Conservation (phyloP, 2,113 vertebrate species). For the Scopus umbretta region DNA sequence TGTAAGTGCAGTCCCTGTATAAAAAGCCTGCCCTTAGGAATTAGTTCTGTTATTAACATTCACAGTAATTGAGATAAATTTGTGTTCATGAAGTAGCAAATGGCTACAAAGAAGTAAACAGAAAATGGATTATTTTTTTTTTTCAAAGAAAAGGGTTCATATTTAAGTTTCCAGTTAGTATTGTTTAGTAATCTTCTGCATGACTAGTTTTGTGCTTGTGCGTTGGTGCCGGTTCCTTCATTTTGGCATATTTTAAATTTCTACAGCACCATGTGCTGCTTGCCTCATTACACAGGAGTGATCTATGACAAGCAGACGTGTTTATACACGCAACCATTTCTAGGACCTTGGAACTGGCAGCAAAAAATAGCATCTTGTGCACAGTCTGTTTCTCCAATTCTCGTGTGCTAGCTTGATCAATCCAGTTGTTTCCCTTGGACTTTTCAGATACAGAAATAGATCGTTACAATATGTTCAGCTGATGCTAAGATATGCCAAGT, state of each 20-base stretch:
- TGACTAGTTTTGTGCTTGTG: constrained; percentile 6
- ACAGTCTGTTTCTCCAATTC: constrained; percentile 9
- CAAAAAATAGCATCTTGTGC: constrained; percentile 25
- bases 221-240: not conserved
- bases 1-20: not conserved
- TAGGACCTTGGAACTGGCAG: constrained; percentile 4
- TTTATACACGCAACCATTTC: not conserved
- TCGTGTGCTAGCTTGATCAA: not conserved
- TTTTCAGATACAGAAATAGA: not conserved
- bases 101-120: not conserved
- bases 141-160: not conserved
- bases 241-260: constrained; percentile 36
- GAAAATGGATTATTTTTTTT: not conserved
- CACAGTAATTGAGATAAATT: not conserved
- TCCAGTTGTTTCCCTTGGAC: not conserved
- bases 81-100: not conserved
- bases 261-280: constrained; percentile 22
- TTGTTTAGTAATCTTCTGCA: constrained; percentile 26
- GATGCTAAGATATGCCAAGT: not conserved
- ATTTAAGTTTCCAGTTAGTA: not conserved
- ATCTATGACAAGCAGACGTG: constrained; percentile 16
- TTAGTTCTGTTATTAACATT: not conserved
- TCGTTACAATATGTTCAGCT: not conserved
- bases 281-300: constrained; percentile 51
- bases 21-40: not conserved